These are phyloP conservation scores for Columba livia DNA, from an alignment of 2,113 vertebrate genomes.

Conservation along the genomic window DNA sequence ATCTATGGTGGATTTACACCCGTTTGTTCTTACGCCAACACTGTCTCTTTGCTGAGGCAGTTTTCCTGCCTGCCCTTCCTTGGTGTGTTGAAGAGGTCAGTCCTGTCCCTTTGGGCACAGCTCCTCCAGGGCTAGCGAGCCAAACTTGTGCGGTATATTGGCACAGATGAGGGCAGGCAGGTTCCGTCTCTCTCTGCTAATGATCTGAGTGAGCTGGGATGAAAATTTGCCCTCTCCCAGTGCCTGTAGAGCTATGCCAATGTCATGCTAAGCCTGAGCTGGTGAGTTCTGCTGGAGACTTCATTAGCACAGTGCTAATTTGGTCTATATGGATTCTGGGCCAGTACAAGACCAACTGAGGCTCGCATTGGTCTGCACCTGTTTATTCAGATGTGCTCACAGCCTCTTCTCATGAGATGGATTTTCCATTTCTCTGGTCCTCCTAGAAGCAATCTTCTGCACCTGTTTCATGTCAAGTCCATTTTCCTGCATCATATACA, in stretches of 20 bases:
- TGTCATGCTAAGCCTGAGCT: not conserved
- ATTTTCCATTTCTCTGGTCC: constrained; percentile 22
- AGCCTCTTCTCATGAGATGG: not conserved
- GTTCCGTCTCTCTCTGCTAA: not conserved
- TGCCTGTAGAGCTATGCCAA: not conserved
- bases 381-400: constrained; percentile 33
- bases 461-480: not conserved
- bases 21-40: not conserved
- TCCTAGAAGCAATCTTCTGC: constrained; percentile 20
- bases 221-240: not conserved
- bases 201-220: not conserved
- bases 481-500: not conserved
- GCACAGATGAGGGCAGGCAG: not conserved
- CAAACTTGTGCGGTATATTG: not conserved
- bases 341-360: not conserved
- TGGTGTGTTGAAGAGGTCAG: not conserved
- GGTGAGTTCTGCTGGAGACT: constrained; percentile 27
- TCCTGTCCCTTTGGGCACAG: not conserved
- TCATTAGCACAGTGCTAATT: constrained; percentile 24
- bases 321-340: not conserved
- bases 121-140: not conserved
- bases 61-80: not conserved
- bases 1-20: not conserved
- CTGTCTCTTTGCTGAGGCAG: not conserved
- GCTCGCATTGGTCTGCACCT: constrained; percentile 4